phyloP scores from a whole-genome alignment of 2,888 invertebrate species.

The Lasioglossum villosulum region DNA sequence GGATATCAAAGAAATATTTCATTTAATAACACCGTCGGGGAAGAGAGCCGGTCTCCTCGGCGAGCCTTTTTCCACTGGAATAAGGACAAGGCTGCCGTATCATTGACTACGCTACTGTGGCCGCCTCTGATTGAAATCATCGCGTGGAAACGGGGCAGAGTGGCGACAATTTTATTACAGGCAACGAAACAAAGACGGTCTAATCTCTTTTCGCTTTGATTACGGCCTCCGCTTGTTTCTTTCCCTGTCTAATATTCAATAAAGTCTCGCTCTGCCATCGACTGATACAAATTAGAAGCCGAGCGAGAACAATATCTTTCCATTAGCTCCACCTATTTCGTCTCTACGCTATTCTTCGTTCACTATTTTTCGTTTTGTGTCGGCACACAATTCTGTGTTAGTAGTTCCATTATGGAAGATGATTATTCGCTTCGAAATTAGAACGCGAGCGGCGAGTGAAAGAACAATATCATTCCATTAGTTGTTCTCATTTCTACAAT shows the following conservation, averaged over 20 bases:
- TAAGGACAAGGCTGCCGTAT: neutral
- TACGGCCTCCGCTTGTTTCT: neutral
- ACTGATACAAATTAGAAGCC: neutral
- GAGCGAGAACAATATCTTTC: neutral
- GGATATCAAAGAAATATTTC: conserved; percentile 7
- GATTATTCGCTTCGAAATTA: no score
- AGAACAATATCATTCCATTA: neutral
- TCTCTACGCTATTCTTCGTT: no score
- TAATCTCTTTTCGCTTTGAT: conserved; percentile 22
- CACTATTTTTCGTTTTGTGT: no score
- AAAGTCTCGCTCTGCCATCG: neutral
- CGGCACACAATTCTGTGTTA: no score
- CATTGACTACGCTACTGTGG: conserved; percentile 14
- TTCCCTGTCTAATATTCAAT: neutral
- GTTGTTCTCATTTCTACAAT: neutral
- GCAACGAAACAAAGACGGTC: conserved; percentile 13
- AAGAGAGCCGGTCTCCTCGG: neutral
- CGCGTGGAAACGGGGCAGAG: conserved; percentile 34
- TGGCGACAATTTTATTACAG: conserved; percentile 37
- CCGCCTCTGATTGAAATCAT: conserved; percentile 30
- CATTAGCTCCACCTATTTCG: no score
- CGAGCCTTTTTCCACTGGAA: conserved; percentile 7
- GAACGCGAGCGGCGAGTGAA: neutral
- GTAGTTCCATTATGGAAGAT: no score
- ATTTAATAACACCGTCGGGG: conserved; percentile 1